Conservation (phyloP, 2,113 vertebrate genomes). For the Oncorhynchus mykiss region DNA sequence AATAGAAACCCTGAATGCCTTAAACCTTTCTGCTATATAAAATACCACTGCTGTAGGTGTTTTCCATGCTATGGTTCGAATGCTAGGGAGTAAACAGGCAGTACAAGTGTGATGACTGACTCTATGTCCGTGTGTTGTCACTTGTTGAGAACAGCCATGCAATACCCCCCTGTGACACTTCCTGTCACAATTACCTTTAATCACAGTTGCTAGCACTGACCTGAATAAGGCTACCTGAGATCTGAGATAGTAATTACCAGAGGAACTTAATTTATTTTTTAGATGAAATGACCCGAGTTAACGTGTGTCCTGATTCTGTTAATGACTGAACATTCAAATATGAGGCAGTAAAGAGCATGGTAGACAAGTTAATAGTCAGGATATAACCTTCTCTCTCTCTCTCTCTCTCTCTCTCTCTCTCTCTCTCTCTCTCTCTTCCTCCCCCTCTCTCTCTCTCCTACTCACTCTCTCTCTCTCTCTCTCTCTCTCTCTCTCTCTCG, state of each 20-base stretch:
- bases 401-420: not conserved
- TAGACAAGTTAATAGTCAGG: not conserved
- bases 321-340: slow-evolving; percentile 9
- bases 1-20: not conserved
- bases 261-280: not conserved
- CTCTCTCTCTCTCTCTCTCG: not conserved
- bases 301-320: slow-evolving; percentile 29
- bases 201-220: too few species aligned
- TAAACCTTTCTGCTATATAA: not conserved
- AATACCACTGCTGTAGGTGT: too few species aligned
- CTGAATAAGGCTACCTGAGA: too few species aligned
- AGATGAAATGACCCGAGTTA: slow-evolving; percentile 14
- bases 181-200: too few species aligned
- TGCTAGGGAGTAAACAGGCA: too few species aligned
- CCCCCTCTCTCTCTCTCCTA: not conserved
- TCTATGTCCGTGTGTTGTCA: too few species aligned
- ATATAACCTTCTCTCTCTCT: not conserved
- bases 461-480: not conserved
- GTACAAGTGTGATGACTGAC: too few species aligned
- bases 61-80: too few species aligned
- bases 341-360: not conserved
- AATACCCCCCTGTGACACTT: too few species aligned
- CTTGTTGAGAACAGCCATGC: too few species aligned
- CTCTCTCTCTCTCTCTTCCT: not conserved
- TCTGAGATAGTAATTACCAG: too few species aligned